Conservation (phyloP, 2,888 invertebrate species). For the Lydus trimaculatus region DNA sequence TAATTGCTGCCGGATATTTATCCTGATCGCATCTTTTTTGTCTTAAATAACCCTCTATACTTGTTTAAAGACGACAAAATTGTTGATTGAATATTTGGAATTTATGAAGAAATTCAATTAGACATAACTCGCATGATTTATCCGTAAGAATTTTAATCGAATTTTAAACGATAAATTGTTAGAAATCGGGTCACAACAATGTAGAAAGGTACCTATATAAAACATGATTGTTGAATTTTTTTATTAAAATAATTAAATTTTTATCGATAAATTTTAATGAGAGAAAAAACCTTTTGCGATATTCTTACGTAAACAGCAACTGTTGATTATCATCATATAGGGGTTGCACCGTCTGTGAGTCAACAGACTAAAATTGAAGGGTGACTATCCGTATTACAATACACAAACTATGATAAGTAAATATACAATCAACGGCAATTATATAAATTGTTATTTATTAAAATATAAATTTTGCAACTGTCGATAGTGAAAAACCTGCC, state of each 20-base stretch:
- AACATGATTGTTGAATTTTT: neutral
- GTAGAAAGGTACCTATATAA: neutral
- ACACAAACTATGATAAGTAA: conserved; percentile 1
- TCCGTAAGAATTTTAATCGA: conserved; percentile 12
- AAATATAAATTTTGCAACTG: conserved; percentile 1
- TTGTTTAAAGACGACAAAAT: neutral
- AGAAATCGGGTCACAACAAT: conserved; percentile 11
- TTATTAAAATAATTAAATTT: neutral
- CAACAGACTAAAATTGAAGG: conserved; percentile 35
- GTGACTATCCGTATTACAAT: conserved; percentile 12
- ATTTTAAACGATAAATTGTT: conserved; percentile 5
- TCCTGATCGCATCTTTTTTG: neutral
- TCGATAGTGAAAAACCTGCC: too few relatives aligned
- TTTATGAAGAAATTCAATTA: neutral
- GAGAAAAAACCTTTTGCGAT: too few relatives aligned
- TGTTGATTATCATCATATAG: conserved; percentile 10
- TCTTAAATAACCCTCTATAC: neutral
- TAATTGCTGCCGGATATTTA: neutral
- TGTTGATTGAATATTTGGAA: neutral
- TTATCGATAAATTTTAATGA: too few relatives aligned
- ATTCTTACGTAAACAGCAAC: conserved; percentile 15
- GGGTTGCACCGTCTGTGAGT: conserved; percentile 31
- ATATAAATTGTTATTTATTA: neutral
- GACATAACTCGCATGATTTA: neutral
- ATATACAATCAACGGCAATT: neutral